Conservation (phyloP, 1,140 invertebrate species). For the Dendrolimus punctatus region DNA sequence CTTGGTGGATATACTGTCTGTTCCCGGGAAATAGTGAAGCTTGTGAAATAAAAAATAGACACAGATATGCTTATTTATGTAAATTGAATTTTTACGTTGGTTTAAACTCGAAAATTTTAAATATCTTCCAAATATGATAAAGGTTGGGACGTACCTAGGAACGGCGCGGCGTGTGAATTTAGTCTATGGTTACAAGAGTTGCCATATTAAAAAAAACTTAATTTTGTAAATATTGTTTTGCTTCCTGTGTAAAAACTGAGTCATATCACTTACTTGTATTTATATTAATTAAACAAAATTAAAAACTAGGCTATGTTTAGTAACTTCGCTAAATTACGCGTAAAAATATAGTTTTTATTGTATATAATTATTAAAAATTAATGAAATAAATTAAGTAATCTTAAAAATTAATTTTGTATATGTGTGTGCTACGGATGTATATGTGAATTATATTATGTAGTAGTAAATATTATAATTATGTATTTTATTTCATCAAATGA, state of each 20-base stretch:
- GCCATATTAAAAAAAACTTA: neutral
- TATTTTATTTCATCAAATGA: neutral
- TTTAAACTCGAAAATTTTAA: no score
- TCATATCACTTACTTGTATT: slow-evolving; percentile 3
- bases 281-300: slow-evolving; percentile 1
- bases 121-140: no score
- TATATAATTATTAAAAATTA: slow-evolving; percentile 30
- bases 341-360: slow-evolving; percentile 30
- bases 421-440: slow-evolving; percentile 62
- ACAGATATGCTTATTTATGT: no score
- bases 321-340: slow-evolving; percentile 20
- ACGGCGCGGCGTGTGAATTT: no score
- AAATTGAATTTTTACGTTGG: no score
- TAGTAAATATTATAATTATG: neutral
- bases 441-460: slow-evolving; percentile 42
- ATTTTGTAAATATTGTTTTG: neutral
- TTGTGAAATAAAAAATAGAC: no score
- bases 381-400: slow-evolving; percentile 27
- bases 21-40: no score
- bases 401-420: slow-evolving; percentile 54
- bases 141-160: no score
- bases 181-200: no score
- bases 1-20: no score
- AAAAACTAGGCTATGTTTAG: slow-evolving; percentile 26
- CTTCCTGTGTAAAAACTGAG: slow-evolving; percentile 1